Conservation (phyloP, 2,797 vertebrate genomes). For the Muraenolepis orangiensis region DNA sequence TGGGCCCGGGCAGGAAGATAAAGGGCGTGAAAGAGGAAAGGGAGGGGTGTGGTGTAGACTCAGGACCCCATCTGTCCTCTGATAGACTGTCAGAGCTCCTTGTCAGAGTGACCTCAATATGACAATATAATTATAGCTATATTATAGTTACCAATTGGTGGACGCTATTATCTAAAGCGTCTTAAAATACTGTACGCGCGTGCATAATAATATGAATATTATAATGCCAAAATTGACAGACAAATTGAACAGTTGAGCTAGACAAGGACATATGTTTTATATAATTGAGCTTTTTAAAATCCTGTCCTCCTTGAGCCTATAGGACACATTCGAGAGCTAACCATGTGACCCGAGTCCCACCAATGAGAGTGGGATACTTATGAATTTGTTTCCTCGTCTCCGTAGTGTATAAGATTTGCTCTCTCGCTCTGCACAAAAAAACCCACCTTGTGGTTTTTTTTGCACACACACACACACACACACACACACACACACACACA, state of each 20-base stretch:
- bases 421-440: not conserved
- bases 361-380: not conserved
- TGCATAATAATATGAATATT: not conserved
- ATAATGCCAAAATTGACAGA: not conserved
- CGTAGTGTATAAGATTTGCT: too few species aligned
- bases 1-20: not conserved
- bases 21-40: not conserved
- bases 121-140: not conserved
- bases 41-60: not conserved
- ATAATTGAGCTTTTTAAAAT: not conserved
- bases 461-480: constrained; percentile 15
- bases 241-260: not conserved
- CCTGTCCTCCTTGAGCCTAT: not conserved
- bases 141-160: not conserved
- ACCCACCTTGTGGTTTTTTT: too few species aligned
- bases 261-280: not conserved
- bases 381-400: too few species aligned
- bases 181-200: not conserved
- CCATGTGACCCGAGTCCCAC: not conserved
- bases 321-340: not conserved
- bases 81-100: not conserved
- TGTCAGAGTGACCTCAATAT: too few species aligned
- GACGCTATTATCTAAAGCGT: not conserved
- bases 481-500: not conserved
- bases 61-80: not conserved